These are phyloP conservation scores for Condylura cristata DNA, from an alignment of 2,113 vertebrate species.

Conservation along the genomic window DNA sequence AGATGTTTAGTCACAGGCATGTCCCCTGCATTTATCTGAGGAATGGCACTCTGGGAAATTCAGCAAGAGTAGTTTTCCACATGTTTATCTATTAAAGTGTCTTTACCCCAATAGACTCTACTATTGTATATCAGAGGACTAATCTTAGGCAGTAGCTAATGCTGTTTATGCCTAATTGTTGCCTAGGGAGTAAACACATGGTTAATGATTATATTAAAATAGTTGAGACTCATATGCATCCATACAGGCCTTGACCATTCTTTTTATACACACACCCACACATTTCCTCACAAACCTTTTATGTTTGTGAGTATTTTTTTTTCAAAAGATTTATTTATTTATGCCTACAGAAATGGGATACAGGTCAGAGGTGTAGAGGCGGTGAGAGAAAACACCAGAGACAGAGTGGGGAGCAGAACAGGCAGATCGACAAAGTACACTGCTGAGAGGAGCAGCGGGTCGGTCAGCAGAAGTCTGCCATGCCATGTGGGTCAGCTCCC, in stretches of 20 bases:
- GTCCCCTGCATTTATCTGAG: conserved; percentile 15
- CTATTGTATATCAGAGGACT: background rate
- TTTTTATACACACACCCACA: background rate
- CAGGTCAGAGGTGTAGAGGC: no score
- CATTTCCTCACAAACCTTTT: background rate
- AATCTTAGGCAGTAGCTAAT: background rate
- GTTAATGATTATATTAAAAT: background rate
- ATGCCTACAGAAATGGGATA: no score
- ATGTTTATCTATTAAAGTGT: background rate
- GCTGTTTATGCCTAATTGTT: background rate
- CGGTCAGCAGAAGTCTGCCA: no score
- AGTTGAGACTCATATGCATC: background rate
- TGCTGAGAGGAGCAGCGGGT: no score
- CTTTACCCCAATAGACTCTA: background rate
- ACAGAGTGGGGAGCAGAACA: no score
- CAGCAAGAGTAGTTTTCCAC: background rate
- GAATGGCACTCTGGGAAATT: background rate
- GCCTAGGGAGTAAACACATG: background rate
- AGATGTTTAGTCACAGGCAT: conserved; percentile 29
- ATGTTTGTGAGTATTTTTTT: background rate
- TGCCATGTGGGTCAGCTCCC: no score
- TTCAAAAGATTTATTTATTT: no score
- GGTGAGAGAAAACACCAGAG: no score
- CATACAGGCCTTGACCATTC: background rate
- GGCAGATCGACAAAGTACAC: no score